These are phyloP conservation scores for Origma solitaria DNA, from an alignment of 2,113 vertebrate species.

Conservation along the genomic window DNA sequence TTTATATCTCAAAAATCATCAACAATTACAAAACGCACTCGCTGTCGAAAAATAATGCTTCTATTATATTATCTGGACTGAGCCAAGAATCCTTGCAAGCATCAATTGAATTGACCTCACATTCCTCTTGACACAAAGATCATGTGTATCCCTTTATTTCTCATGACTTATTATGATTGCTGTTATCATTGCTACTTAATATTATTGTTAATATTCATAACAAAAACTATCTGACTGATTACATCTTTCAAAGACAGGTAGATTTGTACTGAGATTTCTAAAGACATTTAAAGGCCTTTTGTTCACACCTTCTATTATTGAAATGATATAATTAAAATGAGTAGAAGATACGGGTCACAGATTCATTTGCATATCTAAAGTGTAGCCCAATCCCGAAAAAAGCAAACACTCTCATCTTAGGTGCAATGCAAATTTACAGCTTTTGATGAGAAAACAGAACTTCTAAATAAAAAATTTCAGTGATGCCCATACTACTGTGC, in stretches of 20 bases:
- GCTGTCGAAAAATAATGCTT: not conserved
- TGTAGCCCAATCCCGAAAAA: not conserved
- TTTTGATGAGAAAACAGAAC: not conserved
- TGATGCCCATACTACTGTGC: not conserved
- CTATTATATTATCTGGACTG: not conserved
- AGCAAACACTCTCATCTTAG: not conserved
- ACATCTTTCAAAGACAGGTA: not conserved
- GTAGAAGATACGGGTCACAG: not conserved
- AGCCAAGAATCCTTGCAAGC: not conserved
- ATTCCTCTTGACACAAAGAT: not conserved
- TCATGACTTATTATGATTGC: not conserved
- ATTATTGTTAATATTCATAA: not conserved
- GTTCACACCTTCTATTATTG: not conserved
- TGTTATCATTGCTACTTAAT: not conserved
- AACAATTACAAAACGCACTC: not conserved
- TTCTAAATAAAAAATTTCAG: not conserved
- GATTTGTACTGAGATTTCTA: not conserved
- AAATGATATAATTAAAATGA: constrained; percentile 13
- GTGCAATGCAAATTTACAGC: not conserved
- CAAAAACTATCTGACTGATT: not conserved
- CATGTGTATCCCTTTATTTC: not conserved
- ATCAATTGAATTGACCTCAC: not conserved
- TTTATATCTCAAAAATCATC: not conserved
- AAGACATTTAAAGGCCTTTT: not conserved
- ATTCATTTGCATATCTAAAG: not conserved